Base-by-base conservation (phyloP, 2,797 vertebrate genomes). In the Trematomus bernacchii region DNA sequence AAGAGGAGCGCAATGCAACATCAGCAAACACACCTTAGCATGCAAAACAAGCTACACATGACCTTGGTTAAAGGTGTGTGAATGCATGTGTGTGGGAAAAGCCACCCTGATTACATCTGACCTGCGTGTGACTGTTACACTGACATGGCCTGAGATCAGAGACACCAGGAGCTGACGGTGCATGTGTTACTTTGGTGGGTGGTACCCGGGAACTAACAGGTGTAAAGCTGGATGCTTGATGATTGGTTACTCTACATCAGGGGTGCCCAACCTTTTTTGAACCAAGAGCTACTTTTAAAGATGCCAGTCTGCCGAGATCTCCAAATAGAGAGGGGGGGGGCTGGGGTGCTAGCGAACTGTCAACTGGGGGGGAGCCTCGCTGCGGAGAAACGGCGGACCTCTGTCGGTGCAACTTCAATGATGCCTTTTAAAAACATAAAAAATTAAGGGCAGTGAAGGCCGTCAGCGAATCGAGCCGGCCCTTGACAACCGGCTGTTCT, bases 31-130 rank as follows among this genome's bases (percentile, higher is more conserved):
- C 66, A 55, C 44, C 63, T 64, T 59, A 66, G 79, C 79, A 77
- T 84, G 27, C 63, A 16, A 19, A 80, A 81, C 44, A 18, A 79
- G 82, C 62, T 62, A 64, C 73, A 79, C 76, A 59, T 77, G 84
- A 89, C 85, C 87, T 87, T 83, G 78, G 78, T 76, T 73, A 81
- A 84, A 76, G 77, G 46, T 83, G 79, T 76, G 77, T 23, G n/a
- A 1, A 8, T 53, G 54, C 58, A 62, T 52, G 63, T 66, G 23
- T 66, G 63, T 44, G 47, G 18, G 47, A 48, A 12, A 57, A 30
- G 58, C 47, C 50, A 3, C 30, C 12, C 47, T 84, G 83, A 88
- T 82, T 83, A 85, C 19, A 83, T 85, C 80, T 88, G 83, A 83
- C 79, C 85, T 69, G 71, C 61, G 76, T 73, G 81, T 48, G 80